phyloP scores from a whole-genome alignment of 2,888 invertebrate species.

The Limnephilus lunatus region DNA sequence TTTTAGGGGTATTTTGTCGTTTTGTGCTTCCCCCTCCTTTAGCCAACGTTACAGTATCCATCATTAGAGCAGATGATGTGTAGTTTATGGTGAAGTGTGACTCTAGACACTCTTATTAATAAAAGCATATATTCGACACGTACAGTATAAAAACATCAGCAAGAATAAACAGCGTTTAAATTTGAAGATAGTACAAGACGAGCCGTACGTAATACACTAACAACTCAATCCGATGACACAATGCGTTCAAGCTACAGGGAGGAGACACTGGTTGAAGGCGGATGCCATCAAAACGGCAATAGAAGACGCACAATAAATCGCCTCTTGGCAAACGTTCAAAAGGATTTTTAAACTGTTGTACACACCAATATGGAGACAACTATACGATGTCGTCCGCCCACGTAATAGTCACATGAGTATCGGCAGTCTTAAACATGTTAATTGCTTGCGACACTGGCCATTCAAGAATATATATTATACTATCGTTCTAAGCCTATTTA shows the following conservation, averaged over 20 bases:
- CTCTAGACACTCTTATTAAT: not conserved
- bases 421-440: not conserved
- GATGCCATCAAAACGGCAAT: not conserved
- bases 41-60: too few species aligned
- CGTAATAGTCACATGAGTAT: not conserved
- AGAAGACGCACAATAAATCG: not conserved
- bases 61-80: too few species aligned
- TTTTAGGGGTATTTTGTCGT: too few species aligned
- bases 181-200: not conserved
- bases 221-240: not conserved
- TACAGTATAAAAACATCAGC: not conserved
- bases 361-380: not conserved
- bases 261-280: not conserved
- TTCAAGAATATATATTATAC: too few species aligned
- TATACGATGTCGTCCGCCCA: conserved; percentile 10
- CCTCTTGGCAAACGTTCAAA: not conserved
- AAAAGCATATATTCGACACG: not conserved
- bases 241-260: not conserved
- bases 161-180: not conserved
- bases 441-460: too few species aligned
- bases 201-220: not conserved
- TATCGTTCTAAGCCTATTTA: too few species aligned
- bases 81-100: too few species aligned
- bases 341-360: not conserved
- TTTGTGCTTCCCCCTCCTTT: too few species aligned